Conservation (phyloP, 2,888 invertebrate species). For the Zaprionus obscuricornis region DNA sequence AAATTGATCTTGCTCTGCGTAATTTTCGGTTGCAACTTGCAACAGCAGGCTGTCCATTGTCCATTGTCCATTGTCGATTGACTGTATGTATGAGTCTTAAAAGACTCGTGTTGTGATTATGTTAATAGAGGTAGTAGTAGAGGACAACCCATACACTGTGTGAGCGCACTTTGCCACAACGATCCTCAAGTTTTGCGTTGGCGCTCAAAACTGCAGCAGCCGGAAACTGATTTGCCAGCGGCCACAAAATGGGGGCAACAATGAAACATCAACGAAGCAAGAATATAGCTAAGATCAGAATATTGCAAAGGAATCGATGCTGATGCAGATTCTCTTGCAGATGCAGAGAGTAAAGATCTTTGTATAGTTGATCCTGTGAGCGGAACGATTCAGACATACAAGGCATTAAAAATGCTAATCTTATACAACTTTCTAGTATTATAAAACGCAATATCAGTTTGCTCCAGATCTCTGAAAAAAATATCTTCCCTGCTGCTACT, state of each 20-base stretch:
- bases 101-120: constrained; percentile 79
- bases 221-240: constrained; percentile 75
- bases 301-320: too few relatives aligned
- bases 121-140: constrained; percentile 74
- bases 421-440: not conserved
- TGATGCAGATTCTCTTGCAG: too few relatives aligned
- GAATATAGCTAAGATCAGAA: too few relatives aligned
- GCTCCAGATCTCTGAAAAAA: constrained; percentile 57
- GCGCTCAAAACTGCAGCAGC: constrained; percentile 57
- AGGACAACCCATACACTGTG: constrained; percentile 45
- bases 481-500: constrained; percentile 5
- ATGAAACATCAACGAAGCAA: constrained; percentile 32
- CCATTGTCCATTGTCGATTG: too few relatives aligned
- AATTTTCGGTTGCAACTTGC: constrained; percentile 67
- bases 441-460: constrained; percentile 39
- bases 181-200: constrained; percentile 32
- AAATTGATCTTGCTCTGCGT: constrained; percentile 80
- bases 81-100: constrained; percentile 26
- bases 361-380: constrained; percentile 41
- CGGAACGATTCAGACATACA: not conserved
- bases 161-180: constrained; percentile 26
- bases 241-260: constrained; percentile 45
- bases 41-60: constrained; percentile 6
- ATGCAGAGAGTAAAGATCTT: too few relatives aligned
- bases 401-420: constrained; percentile 48